These are phyloP conservation scores for Rhyacichthys aspro DNA, from an alignment of 2,797 vertebrate genomes.

Conservation along the genomic window DNA sequence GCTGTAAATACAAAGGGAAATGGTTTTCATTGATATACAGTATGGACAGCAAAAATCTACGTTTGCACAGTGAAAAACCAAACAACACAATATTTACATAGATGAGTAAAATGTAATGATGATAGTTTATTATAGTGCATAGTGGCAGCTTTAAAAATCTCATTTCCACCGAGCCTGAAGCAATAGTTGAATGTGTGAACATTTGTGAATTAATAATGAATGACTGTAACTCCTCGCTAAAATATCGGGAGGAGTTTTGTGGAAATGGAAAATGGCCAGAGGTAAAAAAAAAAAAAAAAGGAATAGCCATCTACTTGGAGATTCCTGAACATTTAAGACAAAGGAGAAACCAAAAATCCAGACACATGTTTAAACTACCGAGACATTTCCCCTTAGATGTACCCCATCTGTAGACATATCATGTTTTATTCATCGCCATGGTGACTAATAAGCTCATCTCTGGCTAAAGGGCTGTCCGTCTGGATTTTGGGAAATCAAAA, in stretches of 20 bases:
- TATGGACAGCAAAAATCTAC: no score
- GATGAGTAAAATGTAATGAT: neutral
- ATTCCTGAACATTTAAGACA: slow-evolving; percentile 12
- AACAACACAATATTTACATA: neutral
- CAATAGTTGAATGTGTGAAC: slow-evolving; percentile 10
- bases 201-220: slow-evolving; percentile 43
- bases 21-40: neutral
- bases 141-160: slow-evolving; percentile 4
- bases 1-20: slow-evolving; percentile 11
- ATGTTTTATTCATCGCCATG: slow-evolving; percentile 77
- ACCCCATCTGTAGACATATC: slow-evolving; percentile 68
- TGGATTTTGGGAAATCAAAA: slow-evolving; percentile 28
- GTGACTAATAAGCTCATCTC: slow-evolving; percentile 71
- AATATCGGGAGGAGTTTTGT: slow-evolving; percentile 17
- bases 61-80: no score
- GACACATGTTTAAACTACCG: slow-evolving; percentile 9
- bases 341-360: slow-evolving; percentile 10
- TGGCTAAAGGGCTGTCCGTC: slow-evolving; percentile 34
- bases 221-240: slow-evolving; percentile 10
- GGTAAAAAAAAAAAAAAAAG: slow-evolving; percentile 7
- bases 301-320: slow-evolving; percentile 17
- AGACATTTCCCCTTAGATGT: slow-evolving; percentile 55
- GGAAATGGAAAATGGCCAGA: slow-evolving; percentile 4
- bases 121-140: neutral
- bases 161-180: slow-evolving; percentile 17